phyloP scores from a whole-genome alignment of 2,888 invertebrate genomes.

The Trichopoda pennipes region DNA sequence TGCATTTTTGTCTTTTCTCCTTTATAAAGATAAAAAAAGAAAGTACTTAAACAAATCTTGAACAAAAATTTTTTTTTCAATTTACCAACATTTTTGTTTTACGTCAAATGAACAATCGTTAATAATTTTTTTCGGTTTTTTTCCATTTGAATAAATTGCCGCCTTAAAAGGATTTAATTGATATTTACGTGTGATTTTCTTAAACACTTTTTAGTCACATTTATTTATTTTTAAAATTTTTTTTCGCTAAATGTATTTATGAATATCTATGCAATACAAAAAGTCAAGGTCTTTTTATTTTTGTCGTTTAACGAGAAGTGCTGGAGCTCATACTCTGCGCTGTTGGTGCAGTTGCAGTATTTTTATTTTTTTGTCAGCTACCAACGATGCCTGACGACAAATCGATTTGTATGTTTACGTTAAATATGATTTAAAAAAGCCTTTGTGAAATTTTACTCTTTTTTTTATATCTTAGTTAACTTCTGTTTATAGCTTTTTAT shows the following conservation, averaged over 20 bases:
- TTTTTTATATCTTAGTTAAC: constrained; percentile 13
- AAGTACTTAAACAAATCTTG: too few species aligned
- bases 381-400: constrained; percentile 44
- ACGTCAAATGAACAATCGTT: constrained; percentile 11
- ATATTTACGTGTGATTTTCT: constrained; percentile 27
- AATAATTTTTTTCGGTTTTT: not conserved
- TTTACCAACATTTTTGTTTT: too few species aligned
- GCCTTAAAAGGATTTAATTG: constrained; percentile 35
- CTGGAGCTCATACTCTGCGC: constrained; percentile 1
- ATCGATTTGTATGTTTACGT: constrained; percentile 51
- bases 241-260: too few species aligned
- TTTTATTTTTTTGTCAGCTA: constrained; percentile 10
- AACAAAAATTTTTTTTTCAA: too few species aligned
- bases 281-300: constrained; percentile 52
- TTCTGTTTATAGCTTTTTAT: constrained; percentile 73
- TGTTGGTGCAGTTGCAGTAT: not conserved
- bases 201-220: constrained; percentile 11
- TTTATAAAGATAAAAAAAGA: not conserved
- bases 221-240: not conserved
- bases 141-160: constrained; percentile 28
- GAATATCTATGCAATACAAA: not conserved
- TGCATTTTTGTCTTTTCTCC: not conserved
- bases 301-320: constrained; percentile 19
- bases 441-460: constrained; percentile 9
- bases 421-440: constrained; percentile 27